A percentile compares a stretch with the other conserved stretches of the same genome.
Conservation (phyloP, 2,113 vertebrate genomes). For the Oceanites oceanicus region DNA sequence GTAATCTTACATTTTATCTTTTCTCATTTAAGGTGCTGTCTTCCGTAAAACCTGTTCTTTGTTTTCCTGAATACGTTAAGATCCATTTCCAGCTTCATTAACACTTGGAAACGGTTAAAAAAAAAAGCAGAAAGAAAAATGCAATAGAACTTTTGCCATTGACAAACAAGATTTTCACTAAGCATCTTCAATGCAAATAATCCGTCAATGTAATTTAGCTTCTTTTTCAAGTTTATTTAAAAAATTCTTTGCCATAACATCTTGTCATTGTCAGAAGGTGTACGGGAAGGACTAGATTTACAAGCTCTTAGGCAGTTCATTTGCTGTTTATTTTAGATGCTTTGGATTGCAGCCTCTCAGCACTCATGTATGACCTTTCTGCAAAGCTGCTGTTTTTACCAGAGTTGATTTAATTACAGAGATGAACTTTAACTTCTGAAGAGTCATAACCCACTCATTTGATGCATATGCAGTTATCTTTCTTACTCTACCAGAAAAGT, state of each 20-base stretch:
- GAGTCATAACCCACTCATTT: constrained; percentile 3
- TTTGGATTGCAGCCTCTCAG: constrained; percentile 3
- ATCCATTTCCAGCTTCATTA: background rate
- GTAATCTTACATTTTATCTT: background rate
- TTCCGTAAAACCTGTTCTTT: background rate
- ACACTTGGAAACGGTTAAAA: background rate
- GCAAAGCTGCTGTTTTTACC: constrained; percentile 7
- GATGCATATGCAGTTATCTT: background rate
- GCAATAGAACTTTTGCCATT: background rate
- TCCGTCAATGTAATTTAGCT: background rate
- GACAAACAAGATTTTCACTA: background rate
- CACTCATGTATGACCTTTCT: constrained; percentile 47
- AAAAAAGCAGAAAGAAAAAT: background rate
- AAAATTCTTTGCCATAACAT: background rate
- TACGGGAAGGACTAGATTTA: background rate
- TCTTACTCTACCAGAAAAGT: background rate
- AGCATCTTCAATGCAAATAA: background rate
- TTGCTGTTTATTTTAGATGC: constrained; percentile 8
- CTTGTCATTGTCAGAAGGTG: background rate
- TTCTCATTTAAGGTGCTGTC: background rate
- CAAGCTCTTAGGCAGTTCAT: background rate
- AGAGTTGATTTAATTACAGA: constrained; percentile 59
- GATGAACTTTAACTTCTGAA: constrained; percentile 65
- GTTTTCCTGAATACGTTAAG: background rate
- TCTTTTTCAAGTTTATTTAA: background rate